A percentile compares a stretch with the other conserved stretches of the same genome.
These are phyloP conservation scores for Geothlypis trichas DNA, from an alignment of 2,113 vertebrate species.

Conservation along the genomic window DNA sequence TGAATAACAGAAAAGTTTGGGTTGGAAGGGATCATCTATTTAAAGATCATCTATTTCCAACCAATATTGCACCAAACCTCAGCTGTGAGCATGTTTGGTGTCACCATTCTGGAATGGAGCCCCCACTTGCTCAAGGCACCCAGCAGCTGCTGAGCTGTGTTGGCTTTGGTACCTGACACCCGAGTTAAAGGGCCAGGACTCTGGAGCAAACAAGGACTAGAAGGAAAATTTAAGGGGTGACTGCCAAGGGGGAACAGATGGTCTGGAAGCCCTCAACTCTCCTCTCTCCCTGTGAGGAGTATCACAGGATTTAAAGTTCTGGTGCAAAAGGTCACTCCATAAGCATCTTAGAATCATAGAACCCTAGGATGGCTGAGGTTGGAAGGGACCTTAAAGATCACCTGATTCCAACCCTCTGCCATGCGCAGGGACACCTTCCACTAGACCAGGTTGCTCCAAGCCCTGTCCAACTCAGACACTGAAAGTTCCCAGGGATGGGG, in stretches of 20 bases:
- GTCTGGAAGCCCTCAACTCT: not conserved
- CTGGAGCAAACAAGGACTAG: not conserved
- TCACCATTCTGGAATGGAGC: not conserved
- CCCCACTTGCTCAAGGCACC: not conserved
- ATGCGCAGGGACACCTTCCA: not conserved
- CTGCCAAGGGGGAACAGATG: not conserved
- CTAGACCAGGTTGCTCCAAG: not conserved
- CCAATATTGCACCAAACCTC: not conserved
- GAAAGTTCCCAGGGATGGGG: not conserved
- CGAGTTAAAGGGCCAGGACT: not conserved
- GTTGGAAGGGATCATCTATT: not conserved
- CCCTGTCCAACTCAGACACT: fast-evolving
- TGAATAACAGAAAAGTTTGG: not conserved
- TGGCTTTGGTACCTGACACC: not conserved
- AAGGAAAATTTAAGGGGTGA: not conserved
- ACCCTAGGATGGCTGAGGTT: not conserved
- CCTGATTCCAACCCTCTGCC: not conserved
- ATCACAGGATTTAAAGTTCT: not conserved
- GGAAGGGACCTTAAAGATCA: not conserved
- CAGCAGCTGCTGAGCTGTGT: not conserved
- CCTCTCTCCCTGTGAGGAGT: not conserved
- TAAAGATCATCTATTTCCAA: not conserved
- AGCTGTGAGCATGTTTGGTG: not conserved
- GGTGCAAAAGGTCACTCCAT: not conserved
- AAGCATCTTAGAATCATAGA: not conserved